Evolutionary conservation across 2,888 invertebrate species (phyloP).

Genomic region (Criorhina ranunculi): DNA sequence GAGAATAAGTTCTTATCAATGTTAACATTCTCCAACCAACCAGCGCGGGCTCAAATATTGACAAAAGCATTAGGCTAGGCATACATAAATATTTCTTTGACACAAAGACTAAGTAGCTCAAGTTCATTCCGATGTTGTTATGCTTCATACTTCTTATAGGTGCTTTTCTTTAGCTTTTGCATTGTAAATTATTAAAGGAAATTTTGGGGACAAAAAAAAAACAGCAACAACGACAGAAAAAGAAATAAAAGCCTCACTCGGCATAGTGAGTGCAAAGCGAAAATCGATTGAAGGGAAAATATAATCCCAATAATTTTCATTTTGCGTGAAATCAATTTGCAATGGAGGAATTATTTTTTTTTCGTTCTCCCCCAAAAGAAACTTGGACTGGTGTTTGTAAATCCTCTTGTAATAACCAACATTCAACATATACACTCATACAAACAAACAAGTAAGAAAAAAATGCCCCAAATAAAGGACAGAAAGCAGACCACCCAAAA

Average conservation of each 20-base stretch:
- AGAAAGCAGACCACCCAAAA: slow-evolving; percentile 35
- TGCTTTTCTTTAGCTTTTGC: slow-evolving; percentile 17
- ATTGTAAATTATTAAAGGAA: slow-evolving; percentile 72
- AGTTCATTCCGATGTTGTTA: slow-evolving; percentile 6
- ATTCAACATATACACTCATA: slow-evolving; percentile 11
- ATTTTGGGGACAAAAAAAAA: slow-evolving; percentile 12
- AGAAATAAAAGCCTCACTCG: slow-evolving; percentile 49
- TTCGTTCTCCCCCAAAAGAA: not conserved
- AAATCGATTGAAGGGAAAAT: slow-evolving; percentile 75
- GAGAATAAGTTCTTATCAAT: not conserved
- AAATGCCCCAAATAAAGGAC: slow-evolving; percentile 53
- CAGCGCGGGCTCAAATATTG: not conserved
- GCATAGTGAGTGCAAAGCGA: slow-evolving; percentile 61
- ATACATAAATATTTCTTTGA: slow-evolving; percentile 9
- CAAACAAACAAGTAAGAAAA: not conserved
- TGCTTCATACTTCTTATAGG: not conserved
- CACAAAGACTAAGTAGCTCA: not conserved
- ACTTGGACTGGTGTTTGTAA: slow-evolving; percentile 67
- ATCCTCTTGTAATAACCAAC: slow-evolving; percentile 70
- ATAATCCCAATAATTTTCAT: slow-evolving; percentile 75
- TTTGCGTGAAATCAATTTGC: slow-evolving; percentile 77
- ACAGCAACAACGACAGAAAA: slow-evolving; percentile 18
- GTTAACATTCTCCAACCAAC: not conserved
- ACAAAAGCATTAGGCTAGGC: slow-evolving; percentile 2
- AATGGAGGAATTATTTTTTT: slow-evolving; percentile 70